Evolutionary conservation across 2,797 vertebrate genomes (phyloP), one percentile per base, ranked within the genome.

Genomic region (Octomys mimax): DNA sequence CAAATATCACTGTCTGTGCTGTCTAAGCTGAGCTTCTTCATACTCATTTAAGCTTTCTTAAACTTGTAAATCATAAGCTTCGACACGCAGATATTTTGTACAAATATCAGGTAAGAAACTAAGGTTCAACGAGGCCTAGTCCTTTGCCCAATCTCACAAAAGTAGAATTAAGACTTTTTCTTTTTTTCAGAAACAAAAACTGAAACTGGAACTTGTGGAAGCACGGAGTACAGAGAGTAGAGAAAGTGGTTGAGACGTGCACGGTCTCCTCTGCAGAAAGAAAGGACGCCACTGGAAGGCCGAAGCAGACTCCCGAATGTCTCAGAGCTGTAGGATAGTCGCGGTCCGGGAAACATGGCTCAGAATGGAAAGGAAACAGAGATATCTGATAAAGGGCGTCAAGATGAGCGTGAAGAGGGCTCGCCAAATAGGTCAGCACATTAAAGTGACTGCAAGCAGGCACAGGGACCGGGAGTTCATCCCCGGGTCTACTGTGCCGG

Each of bases 41-140:
- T n/a, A 57, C 80, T 31, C 59, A 84, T 10, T 7, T 66, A 62
- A 91, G 46, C 26, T 77, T 52, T 89, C 28, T 66, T 62, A 59
- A 78, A 75, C 73, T 57, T 78, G 8, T 68, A 87, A 66, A 59
- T n/a, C 59, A 36, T 80, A 75, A 66, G 75, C 6, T 80, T 66
- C 85, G 75, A 64, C 73, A 73, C 16, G 21, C 26, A 92, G 64
- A 73, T 85, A 94, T 81, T 85, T 81, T 75, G 75, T 36, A 85
- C 80, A 80, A 62, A 28, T n/a, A 85, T 89, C 54, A 80, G 49
- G 52, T 61, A 64, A 75, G 36, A 92, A 89, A 89, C 19, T 33
- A 89, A 91, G 79, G 46, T 28, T n/a, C 64, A 73, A 36, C 19
- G 52, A 85, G 59, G 46, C 2, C 36, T 75, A 46, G 7, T 26